Base-by-base conservation (phyloP, 1,140 invertebrate genomes). In the Periplaneta americana region DNA sequence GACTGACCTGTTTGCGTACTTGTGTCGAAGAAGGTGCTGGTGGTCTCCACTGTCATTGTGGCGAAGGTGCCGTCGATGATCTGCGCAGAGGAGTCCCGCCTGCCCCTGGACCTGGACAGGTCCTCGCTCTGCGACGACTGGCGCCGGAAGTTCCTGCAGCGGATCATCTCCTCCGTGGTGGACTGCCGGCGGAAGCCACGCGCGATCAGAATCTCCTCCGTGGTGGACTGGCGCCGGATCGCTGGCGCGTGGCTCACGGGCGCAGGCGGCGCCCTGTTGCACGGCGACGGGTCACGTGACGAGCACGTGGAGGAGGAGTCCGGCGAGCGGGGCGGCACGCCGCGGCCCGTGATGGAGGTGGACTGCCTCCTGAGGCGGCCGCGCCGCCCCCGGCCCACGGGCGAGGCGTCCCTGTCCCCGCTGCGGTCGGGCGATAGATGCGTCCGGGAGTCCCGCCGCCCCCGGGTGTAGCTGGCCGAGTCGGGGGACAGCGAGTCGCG, bases 1-100 rank as follows among this genome's bases (percentile, higher is more conserved):
- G 22, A 80, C 94, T 94, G 87, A 97, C 96, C 96, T 88, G 96
- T 97, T 89, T 97, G 96, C 8, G 96, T 97, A 87, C 95, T 96
- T 81, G 95, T 96, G 88, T 98, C 96, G 86, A 97, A 98, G 87
- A 97, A 96, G 0, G 96, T 96, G 86, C 95, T 96, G 1, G 96
- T 96, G 1, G 96, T 97, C 87, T 97, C 96, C 8, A 97, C 95
- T 0, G 96, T 97, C 96, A 97, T 97, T 22, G 96, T 95, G 11
- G 94, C 95, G 80, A 97, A 93, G n/a, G 96, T 97, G 9, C 96
- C 96, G 85, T 97, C 96, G 33, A 95, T 94, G 84, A 97, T 97
- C 88, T 97, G 96, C 1, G 96, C 95, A 18, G 94, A 94, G 2
- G 96, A 97, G 86, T 97, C 96, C 33, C 96, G 89, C 6, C 96